Evolutionary conservation across 2,888 invertebrate species (phyloP), one percentile per base, ranked within the genome.

Genomic region (Capitulum mitella): DNA sequence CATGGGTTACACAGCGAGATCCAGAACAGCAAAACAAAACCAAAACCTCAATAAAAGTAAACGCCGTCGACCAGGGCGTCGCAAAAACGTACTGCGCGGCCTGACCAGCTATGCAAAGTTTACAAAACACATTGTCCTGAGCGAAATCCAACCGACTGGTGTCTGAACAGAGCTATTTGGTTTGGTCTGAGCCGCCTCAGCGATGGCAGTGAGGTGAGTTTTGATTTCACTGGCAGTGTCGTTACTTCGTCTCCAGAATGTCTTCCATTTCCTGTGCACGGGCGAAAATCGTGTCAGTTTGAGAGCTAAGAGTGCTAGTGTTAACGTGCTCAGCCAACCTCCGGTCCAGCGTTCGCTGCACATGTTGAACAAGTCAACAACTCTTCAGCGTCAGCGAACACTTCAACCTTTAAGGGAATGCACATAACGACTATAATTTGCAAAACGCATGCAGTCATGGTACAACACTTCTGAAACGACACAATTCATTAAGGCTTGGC

Each of bases 211-310:
- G 61, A 32, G 61, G 16, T 26, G 10, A 5, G 70, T 70, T 70
- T 70, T 70, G 70, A 70, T 70, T 70, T 37, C 32, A 12, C 37
- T 70, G 70, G 34, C 70, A 37, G 70, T 70, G 70, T 26, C 16
- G 61, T 32, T 32, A 61, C 16, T 32, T 16, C 12, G 29, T n/a
- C 61, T 32, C 61, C 70, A 70, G 37, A 22, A 70, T 34, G 70
- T n/a, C 37, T 37, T 70, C 70, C 70, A 70, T 70, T 16, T 70
- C 70, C 70, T 70, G 70, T 22, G n/a, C n/a, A n/a, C n/a, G n/a
- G n/a, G n/a, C n/a, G n/a, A n/a, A n/a, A n/a, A n/a, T n/a, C n/a
- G n/a, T n/a, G n/a, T n/a, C n/a, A n/a, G n/a, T n/a, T n/a, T n/a
- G n/a, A n/a, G n/a, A n/a, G n/a, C n/a, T n/a, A n/a, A n/a, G n/a